Conservation (phyloP, 2,888 invertebrate genomes). For the Cephus pulcher region DNA sequence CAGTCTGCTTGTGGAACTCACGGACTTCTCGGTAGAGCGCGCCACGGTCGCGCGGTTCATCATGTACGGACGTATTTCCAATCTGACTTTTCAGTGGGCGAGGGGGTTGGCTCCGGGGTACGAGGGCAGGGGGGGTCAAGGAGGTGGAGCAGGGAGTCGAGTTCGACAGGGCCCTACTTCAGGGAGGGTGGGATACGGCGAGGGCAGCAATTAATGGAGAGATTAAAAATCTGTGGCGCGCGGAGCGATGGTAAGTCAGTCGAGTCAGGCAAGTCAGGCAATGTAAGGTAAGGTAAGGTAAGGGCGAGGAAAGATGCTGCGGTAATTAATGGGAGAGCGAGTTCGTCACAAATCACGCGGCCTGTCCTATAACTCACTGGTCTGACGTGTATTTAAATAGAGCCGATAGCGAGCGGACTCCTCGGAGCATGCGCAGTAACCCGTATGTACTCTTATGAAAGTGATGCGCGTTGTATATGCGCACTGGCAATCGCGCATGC, state of each 20-base stretch:
- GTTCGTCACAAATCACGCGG: constrained; percentile 62
- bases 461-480: constrained; percentile 5
- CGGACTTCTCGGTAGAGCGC: not conserved
- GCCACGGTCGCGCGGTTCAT: constrained; percentile 34
- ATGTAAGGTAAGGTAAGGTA: constrained; percentile 29
- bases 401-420: constrained; percentile 49
- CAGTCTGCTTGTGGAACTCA: not conserved
- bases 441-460: not conserved
- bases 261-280: constrained; percentile 10
- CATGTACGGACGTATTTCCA: constrained; percentile 43
- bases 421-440: constrained; percentile 6
- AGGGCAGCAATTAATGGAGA: constrained; percentile 46
- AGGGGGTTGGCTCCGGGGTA: constrained; percentile 13
- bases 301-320: constrained; percentile 63
- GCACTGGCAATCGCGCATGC: not conserved
- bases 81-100: constrained; percentile 26
- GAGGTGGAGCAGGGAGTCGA: constrained; percentile 19
- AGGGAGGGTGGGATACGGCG: constrained; percentile 4
- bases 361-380: constrained; percentile 59
- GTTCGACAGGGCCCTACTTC: not conserved
- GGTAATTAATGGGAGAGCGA: constrained; percentile 59
- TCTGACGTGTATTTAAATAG: constrained; percentile 61
- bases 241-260: constrained; percentile 6
- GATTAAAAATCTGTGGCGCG: constrained; percentile 36
- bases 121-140: constrained; percentile 8